Evolutionary conservation across 1,140 invertebrate genomes (phyloP).

Genomic region (Drosophila lacteicornis): DNA sequence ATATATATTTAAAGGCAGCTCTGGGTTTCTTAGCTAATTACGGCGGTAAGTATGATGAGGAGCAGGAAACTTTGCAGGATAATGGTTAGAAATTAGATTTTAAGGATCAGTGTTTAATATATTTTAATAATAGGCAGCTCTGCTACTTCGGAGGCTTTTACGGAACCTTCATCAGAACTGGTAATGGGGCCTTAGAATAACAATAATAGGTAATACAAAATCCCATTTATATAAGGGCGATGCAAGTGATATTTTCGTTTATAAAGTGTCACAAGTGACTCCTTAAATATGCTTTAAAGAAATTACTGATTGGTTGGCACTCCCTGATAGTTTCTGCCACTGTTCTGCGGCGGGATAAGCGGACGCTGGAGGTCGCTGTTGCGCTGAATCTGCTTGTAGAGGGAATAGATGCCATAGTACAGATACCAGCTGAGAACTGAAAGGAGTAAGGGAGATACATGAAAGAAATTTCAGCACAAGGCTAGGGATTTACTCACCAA

Average conservation of each 20-base stretch:
- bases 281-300: background rate
- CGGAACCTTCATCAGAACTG: background rate
- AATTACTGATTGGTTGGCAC: background rate
- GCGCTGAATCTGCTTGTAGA: slow-evolving; percentile 55
- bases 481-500: background rate
- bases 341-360: slow-evolving; percentile 9
- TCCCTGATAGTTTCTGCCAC: slow-evolving; percentile 1
- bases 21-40: background rate
- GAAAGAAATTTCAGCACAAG: background rate
- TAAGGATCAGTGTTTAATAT: background rate
- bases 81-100: background rate
- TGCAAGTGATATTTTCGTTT: background rate
- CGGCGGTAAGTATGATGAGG: background rate
- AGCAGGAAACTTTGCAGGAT: background rate
- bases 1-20: slow-evolving; percentile 41
- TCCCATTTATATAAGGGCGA: background rate
- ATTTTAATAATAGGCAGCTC: background rate
- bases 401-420: slow-evolving; percentile 59
- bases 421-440: slow-evolving; percentile 45
- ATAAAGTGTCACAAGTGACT: too few species aligned
- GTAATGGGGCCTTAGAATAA: background rate
- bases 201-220: background rate
- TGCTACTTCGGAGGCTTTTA: background rate
- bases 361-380: slow-evolving; percentile 42
- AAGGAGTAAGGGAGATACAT: background rate